A percentile compares a stretch with the other conserved stretches of the same genome.
Evolutionary conservation across 2,888 invertebrate genomes (phyloP).

Genomic region (Orchestes rusci): DNA sequence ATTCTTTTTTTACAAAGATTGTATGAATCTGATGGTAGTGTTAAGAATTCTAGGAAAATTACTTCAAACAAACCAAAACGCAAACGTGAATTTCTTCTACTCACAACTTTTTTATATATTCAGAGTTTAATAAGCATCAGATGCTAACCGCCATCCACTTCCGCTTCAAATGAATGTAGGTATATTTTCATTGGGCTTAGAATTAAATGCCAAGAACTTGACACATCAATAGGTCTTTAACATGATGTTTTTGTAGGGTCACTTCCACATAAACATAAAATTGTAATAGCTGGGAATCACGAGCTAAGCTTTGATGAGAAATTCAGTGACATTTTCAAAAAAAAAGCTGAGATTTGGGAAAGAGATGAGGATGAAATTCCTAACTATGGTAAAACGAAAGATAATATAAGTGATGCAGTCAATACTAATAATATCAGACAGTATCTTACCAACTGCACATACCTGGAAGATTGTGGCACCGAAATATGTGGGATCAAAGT

Average conservation of each 20-base stretch:
- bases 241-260: conserved; percentile 32
- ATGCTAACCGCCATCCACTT: no score
- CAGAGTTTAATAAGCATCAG: no score
- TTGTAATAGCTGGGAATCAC: conserved; percentile 82
- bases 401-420: conserved; percentile 58
- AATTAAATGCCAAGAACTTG: no score
- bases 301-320: conserved; percentile 73
- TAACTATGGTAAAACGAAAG: conserved; percentile 52
- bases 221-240: no score
- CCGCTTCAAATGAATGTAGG: no score
- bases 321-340: conserved; percentile 54
- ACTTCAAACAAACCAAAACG: no score
- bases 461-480: conserved; percentile 64
- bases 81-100: no score
- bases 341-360: conserved; percentile 41
- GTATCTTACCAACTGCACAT: conserved; percentile 68
- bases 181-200: no score
- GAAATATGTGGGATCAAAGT: conserved; percentile 67
- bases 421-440: conserved; percentile 57
- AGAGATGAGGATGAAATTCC: conserved; percentile 55
- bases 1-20: no score
- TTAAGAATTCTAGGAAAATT: no score
- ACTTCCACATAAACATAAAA: conserved; percentile 69
- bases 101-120: no score
- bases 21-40: no score